Evolutionary conservation across 2,113 vertebrate genomes (phyloP).

Genomic region (Archilochus colubris): DNA sequence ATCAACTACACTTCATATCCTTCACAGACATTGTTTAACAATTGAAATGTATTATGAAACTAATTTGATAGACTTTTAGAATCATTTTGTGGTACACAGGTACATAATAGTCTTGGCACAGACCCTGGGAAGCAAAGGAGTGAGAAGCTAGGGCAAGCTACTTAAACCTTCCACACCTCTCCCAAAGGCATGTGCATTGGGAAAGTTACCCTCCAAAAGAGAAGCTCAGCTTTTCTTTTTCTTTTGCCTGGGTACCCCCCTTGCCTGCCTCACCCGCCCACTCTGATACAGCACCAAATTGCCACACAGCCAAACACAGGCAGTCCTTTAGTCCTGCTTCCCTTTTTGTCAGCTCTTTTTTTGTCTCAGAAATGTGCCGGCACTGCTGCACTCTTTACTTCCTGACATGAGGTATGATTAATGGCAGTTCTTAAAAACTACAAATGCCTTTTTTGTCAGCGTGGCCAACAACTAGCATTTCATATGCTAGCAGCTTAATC

Average conservation of each 20-base stretch:
- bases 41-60: neutral
- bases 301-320: neutral
- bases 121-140: neutral
- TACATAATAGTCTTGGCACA: neutral
- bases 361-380: neutral
- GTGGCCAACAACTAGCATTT: neutral
- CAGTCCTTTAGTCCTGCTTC: neutral
- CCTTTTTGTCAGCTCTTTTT: neutral
- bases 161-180: neutral
- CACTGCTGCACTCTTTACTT: neutral
- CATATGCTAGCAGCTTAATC: conserved; percentile 41
- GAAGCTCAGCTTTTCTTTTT: neutral
- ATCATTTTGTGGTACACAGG: neutral
- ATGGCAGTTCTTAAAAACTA: conserved; percentile 48
- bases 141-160: neutral
- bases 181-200: neutral
- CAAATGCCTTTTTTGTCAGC: conserved; percentile 47
- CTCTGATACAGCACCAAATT: neutral
- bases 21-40: neutral
- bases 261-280: neutral
- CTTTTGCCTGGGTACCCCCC: neutral
- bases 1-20: neutral
- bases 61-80: neutral
- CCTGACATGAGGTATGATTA: neutral
- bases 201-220: neutral